A percentile compares a stretch with the other conserved stretches of the same genome.
These are phyloP conservation scores for Drosophila affinis DNA, from an alignment of 2,888 invertebrate genomes.

Conservation along the genomic window DNA sequence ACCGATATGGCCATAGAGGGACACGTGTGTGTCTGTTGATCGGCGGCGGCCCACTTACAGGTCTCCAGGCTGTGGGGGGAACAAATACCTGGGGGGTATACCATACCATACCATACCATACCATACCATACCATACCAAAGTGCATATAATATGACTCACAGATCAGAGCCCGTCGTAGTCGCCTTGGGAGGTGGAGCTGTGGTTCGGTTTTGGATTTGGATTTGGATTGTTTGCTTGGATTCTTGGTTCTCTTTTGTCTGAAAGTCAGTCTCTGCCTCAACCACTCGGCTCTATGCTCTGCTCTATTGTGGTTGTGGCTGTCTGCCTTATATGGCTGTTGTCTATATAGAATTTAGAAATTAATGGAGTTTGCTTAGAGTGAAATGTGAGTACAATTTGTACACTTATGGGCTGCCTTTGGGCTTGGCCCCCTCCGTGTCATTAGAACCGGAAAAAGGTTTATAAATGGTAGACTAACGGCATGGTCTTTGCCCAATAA, in stretches of 20 bases:
- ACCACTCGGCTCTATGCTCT: neutral
- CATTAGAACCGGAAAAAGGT: slow-evolving; percentile 65
- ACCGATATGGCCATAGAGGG: neutral
- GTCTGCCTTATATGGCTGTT: neutral
- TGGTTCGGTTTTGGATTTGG: neutral
- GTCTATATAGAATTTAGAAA: slow-evolving; percentile 41
- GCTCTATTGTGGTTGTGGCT: neutral
- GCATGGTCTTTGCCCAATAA: slow-evolving; percentile 35
- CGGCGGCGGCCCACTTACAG: slow-evolving; percentile 58
- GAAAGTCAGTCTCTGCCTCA: neutral
- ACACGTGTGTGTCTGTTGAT: slow-evolving; percentile 23
- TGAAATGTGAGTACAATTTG: slow-evolving; percentile 53
- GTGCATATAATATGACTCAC: slow-evolving; percentile 62
- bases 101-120: no score
- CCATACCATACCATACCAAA: slow-evolving; percentile 38
- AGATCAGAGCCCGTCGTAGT: slow-evolving; percentile 4
- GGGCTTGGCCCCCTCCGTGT: slow-evolving; percentile 47
- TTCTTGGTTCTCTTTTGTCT: slow-evolving; percentile 3
- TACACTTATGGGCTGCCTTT: slow-evolving; percentile 13
- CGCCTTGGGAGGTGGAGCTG: neutral
- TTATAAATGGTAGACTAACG: slow-evolving; percentile 59
- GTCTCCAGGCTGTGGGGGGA: slow-evolving; percentile 22
- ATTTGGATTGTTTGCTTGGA: neutral
- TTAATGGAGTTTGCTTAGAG: slow-evolving; percentile 59
- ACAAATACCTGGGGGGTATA: slow-evolving; percentile 28